These are phyloP conservation scores for Xiphias gladius DNA, from an alignment of 2,113 vertebrate species.

Conservation along the genomic window DNA sequence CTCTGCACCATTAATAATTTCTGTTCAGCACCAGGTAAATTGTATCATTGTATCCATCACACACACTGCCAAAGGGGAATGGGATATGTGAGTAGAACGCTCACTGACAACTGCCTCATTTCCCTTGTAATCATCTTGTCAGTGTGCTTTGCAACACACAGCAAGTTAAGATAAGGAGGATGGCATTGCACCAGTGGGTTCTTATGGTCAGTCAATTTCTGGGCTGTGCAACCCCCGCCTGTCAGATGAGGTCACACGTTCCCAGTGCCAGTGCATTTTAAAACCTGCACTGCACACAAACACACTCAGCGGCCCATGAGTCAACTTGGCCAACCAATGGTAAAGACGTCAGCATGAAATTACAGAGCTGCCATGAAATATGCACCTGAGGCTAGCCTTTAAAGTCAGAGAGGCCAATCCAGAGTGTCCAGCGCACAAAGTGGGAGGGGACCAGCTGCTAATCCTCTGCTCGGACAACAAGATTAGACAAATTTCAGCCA, in stretches of 20 bases:
- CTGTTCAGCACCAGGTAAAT: constrained; percentile 23
- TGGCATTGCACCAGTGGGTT: constrained; percentile 56
- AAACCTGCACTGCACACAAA: constrained; percentile 45
- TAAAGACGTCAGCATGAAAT: constrained; percentile 76
- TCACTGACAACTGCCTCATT: constrained; percentile 52
- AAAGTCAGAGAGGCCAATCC: constrained; percentile 49
- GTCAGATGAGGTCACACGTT: constrained; percentile 62
- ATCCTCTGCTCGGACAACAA: constrained; percentile 54
- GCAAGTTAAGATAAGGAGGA: constrained; percentile 46
- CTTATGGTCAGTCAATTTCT: constrained; percentile 63
- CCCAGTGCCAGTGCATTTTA: constrained; percentile 35
- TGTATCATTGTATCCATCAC: constrained; percentile 37
- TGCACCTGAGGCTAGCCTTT: constrained; percentile 64
- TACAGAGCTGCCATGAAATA: constrained; percentile 81
- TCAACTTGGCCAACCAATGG: constrained; percentile 9
- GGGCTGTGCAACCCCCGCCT: constrained; percentile 33
- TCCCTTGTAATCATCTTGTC: constrained; percentile 47
- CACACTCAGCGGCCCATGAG: constrained; percentile 16
- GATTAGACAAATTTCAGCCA: constrained; percentile 73
- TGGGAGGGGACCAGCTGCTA: constrained; percentile 36
- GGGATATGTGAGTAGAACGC: constrained; percentile 42
- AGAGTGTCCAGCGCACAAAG: constrained; percentile 8
- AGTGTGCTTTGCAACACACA: constrained; percentile 48
- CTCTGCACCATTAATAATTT: constrained; percentile 18
- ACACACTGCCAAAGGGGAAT: constrained; percentile 29